Evolutionary conservation across 1,140 invertebrate species (phyloP).

Genomic region (Maniola jurtina): DNA sequence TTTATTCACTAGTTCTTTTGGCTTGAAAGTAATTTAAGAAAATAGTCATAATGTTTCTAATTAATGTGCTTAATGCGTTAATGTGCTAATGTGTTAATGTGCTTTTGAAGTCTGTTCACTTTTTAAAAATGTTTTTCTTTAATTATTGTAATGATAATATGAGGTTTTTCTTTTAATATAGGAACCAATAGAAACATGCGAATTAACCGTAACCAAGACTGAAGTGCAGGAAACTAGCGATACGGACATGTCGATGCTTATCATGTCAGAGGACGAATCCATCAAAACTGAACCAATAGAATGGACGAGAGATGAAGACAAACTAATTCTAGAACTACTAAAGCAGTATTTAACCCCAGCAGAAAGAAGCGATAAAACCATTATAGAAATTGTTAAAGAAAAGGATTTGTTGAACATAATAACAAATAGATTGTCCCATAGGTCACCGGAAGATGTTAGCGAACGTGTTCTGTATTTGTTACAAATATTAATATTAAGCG

Average conservation of each 20-base stretch:
- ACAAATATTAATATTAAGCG: constrained; percentile 38
- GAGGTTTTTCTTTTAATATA: constrained; percentile 18
- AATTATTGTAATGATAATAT: background rate
- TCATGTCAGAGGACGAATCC: constrained; percentile 44
- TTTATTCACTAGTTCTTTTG: too few relatives aligned
- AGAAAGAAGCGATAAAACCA: constrained; percentile 50
- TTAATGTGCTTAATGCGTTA: too few relatives aligned
- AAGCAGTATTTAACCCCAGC: constrained; percentile 44
- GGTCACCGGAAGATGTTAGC: constrained; percentile 45
- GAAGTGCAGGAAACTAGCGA: constrained; percentile 20
- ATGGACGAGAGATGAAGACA: constrained; percentile 68
- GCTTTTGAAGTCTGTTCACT: too few relatives aligned
- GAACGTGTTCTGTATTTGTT: constrained; percentile 56
- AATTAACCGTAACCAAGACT: constrained; percentile 30
- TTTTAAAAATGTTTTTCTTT: too few relatives aligned
- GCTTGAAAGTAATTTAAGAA: too few relatives aligned
- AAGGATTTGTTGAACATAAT: constrained; percentile 46
- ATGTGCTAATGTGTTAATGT: too few relatives aligned
- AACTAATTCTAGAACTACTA: constrained; percentile 57
- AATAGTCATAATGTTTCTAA: too few relatives aligned
- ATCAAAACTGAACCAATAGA: constrained; percentile 47
- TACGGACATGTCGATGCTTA: constrained; percentile 17
- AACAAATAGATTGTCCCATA: constrained; percentile 41
- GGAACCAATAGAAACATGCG: constrained; percentile 31
- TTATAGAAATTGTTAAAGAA: constrained; percentile 56